Evolutionary conservation across 1,140 invertebrate genomes (phyloP).

Genomic region (Pararge aegeria): DNA sequence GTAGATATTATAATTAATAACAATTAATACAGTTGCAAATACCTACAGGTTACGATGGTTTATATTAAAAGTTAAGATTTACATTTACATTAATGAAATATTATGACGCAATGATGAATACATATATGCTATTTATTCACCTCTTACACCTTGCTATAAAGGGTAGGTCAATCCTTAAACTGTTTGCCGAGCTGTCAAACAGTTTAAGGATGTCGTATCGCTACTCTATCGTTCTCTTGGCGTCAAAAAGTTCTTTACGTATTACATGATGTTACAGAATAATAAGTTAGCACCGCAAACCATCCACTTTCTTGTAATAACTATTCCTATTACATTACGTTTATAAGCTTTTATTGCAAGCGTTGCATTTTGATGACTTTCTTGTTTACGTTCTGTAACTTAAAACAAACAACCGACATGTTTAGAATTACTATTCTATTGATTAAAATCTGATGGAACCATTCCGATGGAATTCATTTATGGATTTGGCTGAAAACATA

Average conservation of each 20-base stretch:
- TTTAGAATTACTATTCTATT: neutral
- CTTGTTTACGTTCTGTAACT: slow-evolving; percentile 10
- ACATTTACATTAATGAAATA: too few relatives aligned
- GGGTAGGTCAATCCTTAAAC: too few relatives aligned
- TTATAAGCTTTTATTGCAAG: slow-evolving; percentile 14
- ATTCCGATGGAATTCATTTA: too few relatives aligned
- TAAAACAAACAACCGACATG: neutral
- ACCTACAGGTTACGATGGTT: too few relatives aligned
- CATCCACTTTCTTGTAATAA: slow-evolving; percentile 23
- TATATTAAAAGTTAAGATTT: too few relatives aligned
- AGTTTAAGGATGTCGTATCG: neutral
- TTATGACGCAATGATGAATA: too few relatives aligned
- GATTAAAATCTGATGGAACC: neutral
- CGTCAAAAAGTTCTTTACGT: neutral
- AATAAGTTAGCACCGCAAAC: slow-evolving; percentile 16
- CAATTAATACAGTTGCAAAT: too few relatives aligned
- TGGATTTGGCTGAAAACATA: too few relatives aligned
- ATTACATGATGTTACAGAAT: slow-evolving; percentile 28
- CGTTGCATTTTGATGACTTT: slow-evolving; percentile 8
- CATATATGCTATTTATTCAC: too few relatives aligned
- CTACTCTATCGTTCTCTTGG: neutral
- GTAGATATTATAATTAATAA: too few relatives aligned
- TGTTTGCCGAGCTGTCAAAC: too few relatives aligned
- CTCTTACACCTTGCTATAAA: too few relatives aligned
- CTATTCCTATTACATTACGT: slow-evolving; percentile 21